Conservation (phyloP, 2,888 invertebrate species). For the Galerucella calmariensis region DNA sequence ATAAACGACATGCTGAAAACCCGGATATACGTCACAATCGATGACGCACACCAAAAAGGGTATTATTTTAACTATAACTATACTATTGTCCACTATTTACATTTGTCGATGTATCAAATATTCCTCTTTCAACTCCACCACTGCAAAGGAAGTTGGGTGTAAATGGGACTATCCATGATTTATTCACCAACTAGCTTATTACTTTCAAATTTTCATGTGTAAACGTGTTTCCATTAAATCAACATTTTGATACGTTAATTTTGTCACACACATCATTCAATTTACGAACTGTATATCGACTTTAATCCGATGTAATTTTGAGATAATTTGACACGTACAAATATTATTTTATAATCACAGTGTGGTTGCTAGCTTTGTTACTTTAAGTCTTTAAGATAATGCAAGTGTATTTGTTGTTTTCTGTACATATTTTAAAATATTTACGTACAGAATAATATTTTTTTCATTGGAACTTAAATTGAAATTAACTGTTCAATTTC, state of each 20-base stretch:
- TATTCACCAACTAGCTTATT: conserved; percentile 33
- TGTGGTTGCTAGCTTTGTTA: not conserved
- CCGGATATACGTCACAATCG: no score
- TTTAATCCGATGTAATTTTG: conserved; percentile 48
- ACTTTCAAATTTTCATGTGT: conserved; percentile 34
- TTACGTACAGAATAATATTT: no score
- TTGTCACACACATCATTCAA: conserved; percentile 47
- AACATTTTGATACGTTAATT: conserved; percentile 28
- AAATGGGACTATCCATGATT: conserved; percentile 28
- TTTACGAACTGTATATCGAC: conserved; percentile 39
- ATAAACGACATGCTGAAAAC: no score
- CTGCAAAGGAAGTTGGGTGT: not conserved
- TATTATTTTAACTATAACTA: no score
- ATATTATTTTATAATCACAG: conserved; percentile 42
- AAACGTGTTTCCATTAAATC: conserved; percentile 34
- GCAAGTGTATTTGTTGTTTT: no score
- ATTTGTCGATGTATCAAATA: no score
- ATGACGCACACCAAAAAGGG: no score
- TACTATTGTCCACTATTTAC: no score
- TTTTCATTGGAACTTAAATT: no score
- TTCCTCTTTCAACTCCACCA: not conserved
- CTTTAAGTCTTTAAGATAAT: no score
- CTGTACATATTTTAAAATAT: no score
- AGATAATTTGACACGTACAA: conserved; percentile 53
- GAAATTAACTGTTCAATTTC: no score